A percentile compares a stretch with the other conserved stretches of the same genome.
Conservation (phyloP, 2,113 vertebrate genomes). For the Alethe diademata region DNA sequence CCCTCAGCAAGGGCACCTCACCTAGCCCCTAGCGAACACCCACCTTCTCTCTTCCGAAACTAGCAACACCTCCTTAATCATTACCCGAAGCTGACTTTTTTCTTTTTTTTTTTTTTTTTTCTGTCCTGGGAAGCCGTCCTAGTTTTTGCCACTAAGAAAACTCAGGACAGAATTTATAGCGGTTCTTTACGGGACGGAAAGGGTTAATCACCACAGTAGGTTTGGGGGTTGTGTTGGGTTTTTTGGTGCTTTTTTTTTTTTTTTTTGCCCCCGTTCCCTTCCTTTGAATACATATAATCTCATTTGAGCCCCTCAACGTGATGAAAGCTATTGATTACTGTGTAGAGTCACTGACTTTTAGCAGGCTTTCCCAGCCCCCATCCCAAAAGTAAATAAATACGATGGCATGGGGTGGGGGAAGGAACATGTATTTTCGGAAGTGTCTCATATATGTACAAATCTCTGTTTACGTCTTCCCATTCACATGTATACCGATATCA, state of each 20-base stretch:
- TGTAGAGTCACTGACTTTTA: conserved; percentile 1
- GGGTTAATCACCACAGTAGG: neutral
- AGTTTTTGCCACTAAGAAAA: neutral
- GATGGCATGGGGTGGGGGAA: neutral
- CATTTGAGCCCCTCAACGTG: conserved; percentile 25
- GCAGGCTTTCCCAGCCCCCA: neutral
- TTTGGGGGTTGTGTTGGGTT: neutral
- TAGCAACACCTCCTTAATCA: neutral
- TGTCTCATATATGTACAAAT: neutral
- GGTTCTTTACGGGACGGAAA: neutral
- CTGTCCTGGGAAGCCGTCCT: neutral
- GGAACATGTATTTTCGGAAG: neutral
- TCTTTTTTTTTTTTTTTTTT: neutral
- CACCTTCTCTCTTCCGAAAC: neutral
- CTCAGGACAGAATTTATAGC: neutral
- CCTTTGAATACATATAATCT: conserved; percentile 21
- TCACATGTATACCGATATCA: neutral
- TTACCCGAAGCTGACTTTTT: neutral
- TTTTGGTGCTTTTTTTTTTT: too few species aligned
- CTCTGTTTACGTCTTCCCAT: neutral
- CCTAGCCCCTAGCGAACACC: neutral
- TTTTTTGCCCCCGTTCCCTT: neutral
- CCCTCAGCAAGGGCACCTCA: neutral
- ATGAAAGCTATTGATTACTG: conserved; percentile 43
- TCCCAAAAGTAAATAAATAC: neutral